These are phyloP conservation scores for Micrasema longulum DNA, from an alignment of 1,140 invertebrate species.

Conservation along the genomic window DNA sequence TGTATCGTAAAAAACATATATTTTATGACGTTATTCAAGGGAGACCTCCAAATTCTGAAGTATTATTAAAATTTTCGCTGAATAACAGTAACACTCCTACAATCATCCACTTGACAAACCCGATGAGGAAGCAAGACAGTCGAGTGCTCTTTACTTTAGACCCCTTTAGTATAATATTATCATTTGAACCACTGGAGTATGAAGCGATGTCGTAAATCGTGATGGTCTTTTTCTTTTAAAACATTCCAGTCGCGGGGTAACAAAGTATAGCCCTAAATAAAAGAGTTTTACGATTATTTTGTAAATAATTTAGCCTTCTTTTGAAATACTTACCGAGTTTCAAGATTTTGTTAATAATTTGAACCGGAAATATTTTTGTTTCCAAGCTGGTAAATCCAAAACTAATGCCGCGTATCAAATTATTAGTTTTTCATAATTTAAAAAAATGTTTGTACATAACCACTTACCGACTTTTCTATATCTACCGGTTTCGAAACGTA, in stretches of 20 bases:
- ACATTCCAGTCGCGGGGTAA: constrained; percentile 17
- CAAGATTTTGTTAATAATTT: too few species aligned
- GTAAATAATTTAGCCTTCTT: too few species aligned
- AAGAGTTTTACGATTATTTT: constrained; percentile 30
- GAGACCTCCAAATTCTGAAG: background rate
- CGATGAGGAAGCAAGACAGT: constrained; percentile 15
- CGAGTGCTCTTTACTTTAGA: constrained; percentile 19
- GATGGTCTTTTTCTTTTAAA: constrained; percentile 35
- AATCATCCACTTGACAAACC: constrained; percentile 26
- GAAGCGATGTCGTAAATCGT: constrained; percentile 43
- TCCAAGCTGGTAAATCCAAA: too few species aligned
- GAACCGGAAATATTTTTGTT: too few species aligned
- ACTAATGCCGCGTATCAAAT: too few species aligned
- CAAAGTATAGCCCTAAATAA: constrained; percentile 25
- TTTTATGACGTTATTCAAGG: too few species aligned
- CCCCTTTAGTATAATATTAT: constrained; percentile 42
- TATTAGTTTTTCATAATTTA: too few species aligned
- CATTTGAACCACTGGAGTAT: constrained; percentile 38
- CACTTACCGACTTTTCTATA: too few species aligned
- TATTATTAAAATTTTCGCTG: constrained; percentile 19
- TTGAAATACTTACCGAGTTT: too few species aligned
- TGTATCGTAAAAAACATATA: too few species aligned
- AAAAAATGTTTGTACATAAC: too few species aligned
- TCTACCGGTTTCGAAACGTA: too few species aligned
- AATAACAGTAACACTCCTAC: constrained; percentile 33